phyloP scores from a whole-genome alignment of 2,888 invertebrate genomes.

The Apamea sordens region DNA sequence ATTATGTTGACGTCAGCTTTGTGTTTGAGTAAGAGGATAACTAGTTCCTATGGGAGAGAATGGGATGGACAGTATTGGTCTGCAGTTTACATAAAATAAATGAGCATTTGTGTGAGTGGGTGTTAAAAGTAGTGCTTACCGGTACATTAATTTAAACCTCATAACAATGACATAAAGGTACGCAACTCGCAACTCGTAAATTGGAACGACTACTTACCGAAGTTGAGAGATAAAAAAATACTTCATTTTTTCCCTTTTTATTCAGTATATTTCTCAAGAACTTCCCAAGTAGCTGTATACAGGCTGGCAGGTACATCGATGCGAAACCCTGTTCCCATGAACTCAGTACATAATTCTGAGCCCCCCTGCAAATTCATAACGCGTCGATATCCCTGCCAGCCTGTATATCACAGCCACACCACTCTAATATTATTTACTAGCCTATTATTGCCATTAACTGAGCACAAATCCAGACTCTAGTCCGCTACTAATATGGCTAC shows the following conservation, averaged over 20 bases:
- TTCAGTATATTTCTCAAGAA: too few relatives aligned
- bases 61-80: neutral
- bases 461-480: neutral
- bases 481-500: neutral
- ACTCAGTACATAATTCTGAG: too few relatives aligned
- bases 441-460: neutral
- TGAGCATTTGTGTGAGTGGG: too few relatives aligned
- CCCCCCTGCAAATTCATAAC: too few relatives aligned
- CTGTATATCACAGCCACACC: neutral
- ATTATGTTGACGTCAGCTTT: constrained; percentile 91
- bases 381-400: too few relatives aligned
- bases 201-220: neutral
- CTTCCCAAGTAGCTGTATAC: neutral
- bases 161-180: neutral
- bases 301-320: too few relatives aligned
- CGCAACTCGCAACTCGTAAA: neutral
- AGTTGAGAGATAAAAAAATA: neutral
- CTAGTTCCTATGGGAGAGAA: constrained; percentile 88
- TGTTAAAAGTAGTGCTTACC: neutral
- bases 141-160: neutral
- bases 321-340: too few relatives aligned
- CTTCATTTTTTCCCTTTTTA: too few relatives aligned
- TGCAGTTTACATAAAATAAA: neutral
- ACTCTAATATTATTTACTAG: neutral
- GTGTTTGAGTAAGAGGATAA: constrained; percentile 90